These are phyloP conservation scores for Chiroxiphia lanceolata DNA, from an alignment of 2,797 vertebrate species.

Conservation along the genomic window DNA sequence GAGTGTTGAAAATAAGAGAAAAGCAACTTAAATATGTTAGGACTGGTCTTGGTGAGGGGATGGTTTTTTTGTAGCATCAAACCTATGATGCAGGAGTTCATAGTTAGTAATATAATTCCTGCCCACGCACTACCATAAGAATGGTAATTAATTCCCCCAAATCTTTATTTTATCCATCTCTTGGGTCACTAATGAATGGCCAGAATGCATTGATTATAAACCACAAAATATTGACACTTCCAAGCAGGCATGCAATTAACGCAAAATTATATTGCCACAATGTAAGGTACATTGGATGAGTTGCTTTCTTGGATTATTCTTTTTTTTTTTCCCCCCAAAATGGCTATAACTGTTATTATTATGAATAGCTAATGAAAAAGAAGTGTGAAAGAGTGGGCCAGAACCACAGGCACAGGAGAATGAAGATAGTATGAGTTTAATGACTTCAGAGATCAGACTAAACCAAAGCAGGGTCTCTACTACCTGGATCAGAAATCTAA, in stretches of 20 bases:
- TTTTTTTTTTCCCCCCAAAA: background rate
- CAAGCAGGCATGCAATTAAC: conserved; percentile 40
- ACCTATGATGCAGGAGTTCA: background rate
- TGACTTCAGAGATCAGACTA: background rate
- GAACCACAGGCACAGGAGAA: background rate
- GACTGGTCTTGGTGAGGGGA: background rate
- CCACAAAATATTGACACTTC: conserved; percentile 19
- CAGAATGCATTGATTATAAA: conserved; percentile 45
- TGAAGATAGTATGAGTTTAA: background rate
- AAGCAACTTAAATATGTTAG: background rate
- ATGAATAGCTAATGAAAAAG: background rate
- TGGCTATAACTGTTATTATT: background rate
- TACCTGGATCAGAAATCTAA: background rate
- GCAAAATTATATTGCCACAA: conserved; percentile 19
- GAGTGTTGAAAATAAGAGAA: background rate
- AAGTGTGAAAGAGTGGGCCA: background rate
- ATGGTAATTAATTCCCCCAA: conserved; percentile 26
- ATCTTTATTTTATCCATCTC: conserved; percentile 47
- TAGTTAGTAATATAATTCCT: background rate
- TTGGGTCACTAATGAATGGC: conserved; percentile 10
- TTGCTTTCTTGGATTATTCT: background rate
- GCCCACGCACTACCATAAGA: background rate
- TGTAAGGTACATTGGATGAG: background rate
- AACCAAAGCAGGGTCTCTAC: background rate
- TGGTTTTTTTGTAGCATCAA: background rate